A percentile compares a stretch with the other conserved stretches of the same genome.
Conservation (phyloP, 37 sponge, comb jelly and placozoan genomes). For the Halichondria panicea region DNA sequence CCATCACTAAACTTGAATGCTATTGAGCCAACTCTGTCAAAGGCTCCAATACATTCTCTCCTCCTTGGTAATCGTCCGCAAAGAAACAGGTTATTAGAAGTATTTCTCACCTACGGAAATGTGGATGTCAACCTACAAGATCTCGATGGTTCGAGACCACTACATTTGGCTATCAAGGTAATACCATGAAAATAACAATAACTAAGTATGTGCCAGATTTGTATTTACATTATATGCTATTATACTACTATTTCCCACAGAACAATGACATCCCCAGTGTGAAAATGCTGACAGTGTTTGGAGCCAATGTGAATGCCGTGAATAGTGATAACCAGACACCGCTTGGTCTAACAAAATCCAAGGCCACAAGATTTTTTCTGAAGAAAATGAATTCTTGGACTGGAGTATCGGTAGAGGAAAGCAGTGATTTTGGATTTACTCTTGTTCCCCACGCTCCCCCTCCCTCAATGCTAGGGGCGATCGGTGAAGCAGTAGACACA, state of each 20-base stretch:
- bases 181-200: neutral
- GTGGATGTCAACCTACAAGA: constrained; percentile 24
- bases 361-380: no score
- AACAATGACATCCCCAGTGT: constrained; percentile 25
- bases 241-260: neutral
- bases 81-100: no score
- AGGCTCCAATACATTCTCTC: no score
- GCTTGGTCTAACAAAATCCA: no score
- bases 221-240: neutral
- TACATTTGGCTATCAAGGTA: constrained; percentile 32
- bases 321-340: constrained; percentile 31
- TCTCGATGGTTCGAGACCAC: constrained; percentile 23
- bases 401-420: no score
- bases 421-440: no score
- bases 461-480: neutral
- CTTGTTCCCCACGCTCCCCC: no score
- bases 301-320: constrained; percentile 27
- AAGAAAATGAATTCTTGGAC: no score
- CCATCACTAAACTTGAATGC: no score
- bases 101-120: constrained; percentile 51
- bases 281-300: constrained; percentile 42
- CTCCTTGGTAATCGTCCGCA: no score
- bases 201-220: neutral
- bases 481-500: neutral
- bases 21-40: no score